These are phyloP conservation scores for Aramus guarauna DNA, from an alignment of 2,113 vertebrate species.

Conservation along the genomic window DNA sequence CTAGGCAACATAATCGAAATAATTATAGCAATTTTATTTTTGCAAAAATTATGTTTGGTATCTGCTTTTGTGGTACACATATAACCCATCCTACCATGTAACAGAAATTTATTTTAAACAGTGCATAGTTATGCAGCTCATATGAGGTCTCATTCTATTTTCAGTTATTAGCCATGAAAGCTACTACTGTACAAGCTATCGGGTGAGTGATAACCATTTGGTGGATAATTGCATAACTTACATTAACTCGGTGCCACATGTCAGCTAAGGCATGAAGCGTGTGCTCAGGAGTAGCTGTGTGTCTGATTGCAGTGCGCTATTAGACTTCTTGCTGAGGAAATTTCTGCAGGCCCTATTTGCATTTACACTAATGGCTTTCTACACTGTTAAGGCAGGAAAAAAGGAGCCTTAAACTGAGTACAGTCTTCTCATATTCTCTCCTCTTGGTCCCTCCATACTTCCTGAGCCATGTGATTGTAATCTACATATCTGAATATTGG, in stretches of 20 bases:
- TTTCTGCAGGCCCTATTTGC: not conserved
- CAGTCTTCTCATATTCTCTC: not conserved
- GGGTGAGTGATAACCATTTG: not conserved
- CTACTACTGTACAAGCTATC: not conserved
- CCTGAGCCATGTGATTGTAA: not conserved
- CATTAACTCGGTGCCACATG: not conserved
- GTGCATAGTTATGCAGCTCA: not conserved
- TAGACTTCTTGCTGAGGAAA: not conserved
- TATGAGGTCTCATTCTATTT: not conserved
- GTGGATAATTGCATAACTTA: not conserved
- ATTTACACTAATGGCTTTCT: not conserved
- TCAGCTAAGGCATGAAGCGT: not conserved
- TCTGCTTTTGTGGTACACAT: not conserved
- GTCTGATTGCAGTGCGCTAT: not conserved
- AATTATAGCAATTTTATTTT: not conserved
- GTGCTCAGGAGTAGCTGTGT: not conserved
- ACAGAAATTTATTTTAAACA: not conserved
- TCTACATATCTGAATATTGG: not conserved
- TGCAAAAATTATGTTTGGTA: not conserved
- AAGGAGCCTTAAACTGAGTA: not conserved
- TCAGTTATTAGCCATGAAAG: slow-evolving; percentile 2
- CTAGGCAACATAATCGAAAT: not conserved
- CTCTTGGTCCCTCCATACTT: not conserved
- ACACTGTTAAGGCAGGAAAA: not conserved
- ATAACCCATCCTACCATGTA: not conserved